Base-by-base conservation (phyloP, 1,140 invertebrate species). In the Periplaneta americana region DNA sequence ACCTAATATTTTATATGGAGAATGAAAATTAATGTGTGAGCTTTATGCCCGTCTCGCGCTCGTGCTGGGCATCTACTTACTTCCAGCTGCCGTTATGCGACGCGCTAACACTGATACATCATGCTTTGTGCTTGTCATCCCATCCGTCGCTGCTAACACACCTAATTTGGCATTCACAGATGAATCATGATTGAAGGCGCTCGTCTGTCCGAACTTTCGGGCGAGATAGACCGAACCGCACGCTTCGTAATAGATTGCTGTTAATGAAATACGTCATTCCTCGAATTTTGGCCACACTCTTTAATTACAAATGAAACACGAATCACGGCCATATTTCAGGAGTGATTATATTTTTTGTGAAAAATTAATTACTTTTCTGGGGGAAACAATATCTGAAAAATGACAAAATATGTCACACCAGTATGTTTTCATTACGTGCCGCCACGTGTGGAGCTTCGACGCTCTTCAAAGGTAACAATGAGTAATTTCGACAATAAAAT, bases 141-240 rank as follows among this genome's bases (percentile, higher is more conserved):
- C 39, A 15, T 15, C 4, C 48, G 48, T 66, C 48, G 48, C 48
- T n/a, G 28, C 22, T 11, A n/a, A 66, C 28, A 28, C n/a, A 66
- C 48, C 6, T 28, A 66, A 66, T 28, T 66, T 66, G 48, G 48
- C 48, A 66, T 66, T 66, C 48, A 57, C 18, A 57, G 48, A 48
- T 48, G 39, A 57, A 57, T 57, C 17, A 10, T 57, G 22, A 66
- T 66, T 66, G 22, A 66, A 66, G 22, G 22, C 28, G 48, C 13
- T 90, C 88, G 33, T 87, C 8, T 28, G 39, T 18, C 22, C 48
- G 11, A 66, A n/a, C 22, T 66, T n/a, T 28, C 22, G n/a, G 11
- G 10, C n/a, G 0, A 28, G 0, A 66, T 8, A 9, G 22, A 4
- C 22, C 22, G n/a, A n/a, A n/a, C n/a, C n/a, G n/a, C n/a, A n/a